These are phyloP conservation scores for Penaeus chinensis DNA, from an alignment of 1,140 invertebrate genomes.

Conservation along the genomic window DNA sequence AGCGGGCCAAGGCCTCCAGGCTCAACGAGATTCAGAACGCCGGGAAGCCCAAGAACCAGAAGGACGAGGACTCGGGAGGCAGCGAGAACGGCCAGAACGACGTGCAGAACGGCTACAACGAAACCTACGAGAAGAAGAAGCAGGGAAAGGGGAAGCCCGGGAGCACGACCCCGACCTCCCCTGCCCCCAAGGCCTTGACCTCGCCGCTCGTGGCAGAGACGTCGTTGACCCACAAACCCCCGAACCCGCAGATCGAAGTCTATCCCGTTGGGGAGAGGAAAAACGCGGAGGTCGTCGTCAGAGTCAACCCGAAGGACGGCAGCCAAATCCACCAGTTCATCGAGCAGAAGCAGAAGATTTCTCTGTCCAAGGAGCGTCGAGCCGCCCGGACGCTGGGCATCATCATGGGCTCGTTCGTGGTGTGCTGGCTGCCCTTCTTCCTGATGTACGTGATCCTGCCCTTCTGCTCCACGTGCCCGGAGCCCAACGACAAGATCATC, in stretches of 20 bases:
- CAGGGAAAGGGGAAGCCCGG: constrained; percentile 55
- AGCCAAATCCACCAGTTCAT: constrained; percentile 87
- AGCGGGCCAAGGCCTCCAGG: constrained; percentile 71
- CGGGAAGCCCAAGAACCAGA: constrained; percentile 14
- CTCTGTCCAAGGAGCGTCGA: constrained; percentile 88
- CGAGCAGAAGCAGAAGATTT: constrained; percentile 93
- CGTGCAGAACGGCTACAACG: constrained; percentile 32
- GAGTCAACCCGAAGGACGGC: constrained; percentile 42
- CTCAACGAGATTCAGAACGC: constrained; percentile 34
- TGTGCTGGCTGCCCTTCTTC: constrained; percentile 68
- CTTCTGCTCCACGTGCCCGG: constrained; percentile 81
- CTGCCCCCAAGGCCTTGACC: constrained; percentile 2
- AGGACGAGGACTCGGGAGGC: constrained; percentile 42
- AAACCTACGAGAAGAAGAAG: constrained; percentile 43
- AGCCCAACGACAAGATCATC: constrained; percentile 81
- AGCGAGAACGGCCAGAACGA: constrained; percentile 58
- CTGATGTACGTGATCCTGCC: constrained; percentile 86
- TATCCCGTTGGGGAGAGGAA: constrained; percentile 33
- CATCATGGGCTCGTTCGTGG: constrained; percentile 85
- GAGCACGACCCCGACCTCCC: constrained; percentile 7
- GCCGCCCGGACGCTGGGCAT: constrained; percentile 93
- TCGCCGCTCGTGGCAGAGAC: constrained; percentile 34
- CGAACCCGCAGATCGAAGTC: not conserved
- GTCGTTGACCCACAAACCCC: not conserved
- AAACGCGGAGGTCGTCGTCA: constrained; percentile 21